Base-by-base conservation (phyloP, 2,113 vertebrate species). In the Tetrax tetrax region DNA sequence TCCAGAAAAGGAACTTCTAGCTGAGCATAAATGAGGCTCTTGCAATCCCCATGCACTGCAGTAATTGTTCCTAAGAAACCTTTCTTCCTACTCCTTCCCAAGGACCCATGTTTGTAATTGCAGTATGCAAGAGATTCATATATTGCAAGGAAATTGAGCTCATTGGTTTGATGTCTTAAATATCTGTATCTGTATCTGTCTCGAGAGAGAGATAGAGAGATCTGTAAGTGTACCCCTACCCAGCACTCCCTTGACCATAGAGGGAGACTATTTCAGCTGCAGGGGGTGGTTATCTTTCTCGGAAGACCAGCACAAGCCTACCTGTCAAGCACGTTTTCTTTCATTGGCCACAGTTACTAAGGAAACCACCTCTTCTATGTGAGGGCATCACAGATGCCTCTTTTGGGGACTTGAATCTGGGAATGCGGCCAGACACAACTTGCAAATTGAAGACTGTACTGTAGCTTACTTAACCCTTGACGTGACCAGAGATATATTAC, bases 301-400 rank as follows among this genome's bases (percentile, higher is more conserved):
- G 24, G 43, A 72, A 96, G 33, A n/a, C 28, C 29, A 91, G 60
- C 80, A 61, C 45, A n/a, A 5, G 0, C 51, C 79, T 95, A 96
- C 94, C 93, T 96, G 96, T 86, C 74, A 53, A 81, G 79, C 75
- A 96, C 45, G n/a, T 88, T 97, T 97, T 95, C 83, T 93, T 97
- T 74, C 76, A 68, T 59, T 95, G 90, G 81, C 63, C 92, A 47
- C 84, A 56, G 97, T 98, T 98, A 97, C 96, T 92, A 96, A 56
- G 96, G 97, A 95, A 98, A 98, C 96, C 66, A 97, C 48, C 31
- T 94, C 85, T 85, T 96, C 90, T 96, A 38, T 64, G 48, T 60
- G 82, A 92, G 91, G 79, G 64, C 76, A 94, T 91, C 4, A 0
- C 75, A 94, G 77, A 59, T 95, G 47, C 47, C 91, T 65, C 92